Evolutionary conservation across 2,797 vertebrate genomes (phyloP).

Genomic region (Pampus argenteus): DNA sequence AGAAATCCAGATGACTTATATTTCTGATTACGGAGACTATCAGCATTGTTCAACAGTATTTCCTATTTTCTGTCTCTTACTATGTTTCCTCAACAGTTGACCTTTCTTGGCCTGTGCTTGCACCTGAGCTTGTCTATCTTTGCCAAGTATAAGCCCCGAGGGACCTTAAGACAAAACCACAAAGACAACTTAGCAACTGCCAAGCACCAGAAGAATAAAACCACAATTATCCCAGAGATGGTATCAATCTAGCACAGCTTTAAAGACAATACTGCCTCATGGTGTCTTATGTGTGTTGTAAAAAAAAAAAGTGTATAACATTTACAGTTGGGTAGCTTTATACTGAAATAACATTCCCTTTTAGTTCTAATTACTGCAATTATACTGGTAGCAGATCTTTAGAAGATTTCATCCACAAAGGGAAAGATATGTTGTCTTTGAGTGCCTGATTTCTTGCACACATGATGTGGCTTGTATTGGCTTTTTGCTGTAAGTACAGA

Average conservation of each 20-base stretch:
- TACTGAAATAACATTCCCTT: conserved; percentile 53
- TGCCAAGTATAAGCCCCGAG: conserved; percentile 46
- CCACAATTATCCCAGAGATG: conserved; percentile 22
- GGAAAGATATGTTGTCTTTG: conserved; percentile 68
- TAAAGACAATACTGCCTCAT: conserved; percentile 20
- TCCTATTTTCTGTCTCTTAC: conserved; percentile 23
- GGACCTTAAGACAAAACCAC: conserved; percentile 43
- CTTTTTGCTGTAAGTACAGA: conserved; percentile 83
- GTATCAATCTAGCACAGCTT: conserved; percentile 4
- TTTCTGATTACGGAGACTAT: conserved; percentile 71
- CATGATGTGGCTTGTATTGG: conserved; percentile 85
- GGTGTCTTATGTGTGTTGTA: conserved; percentile 31
- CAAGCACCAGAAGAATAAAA: conserved; percentile 32
- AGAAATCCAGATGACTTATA: conserved; percentile 48
- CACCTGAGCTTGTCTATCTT: conserved; percentile 37
- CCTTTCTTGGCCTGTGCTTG: conserved; percentile 68
- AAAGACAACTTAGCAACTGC: conserved; percentile 44
- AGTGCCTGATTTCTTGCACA: conserved; percentile 76
- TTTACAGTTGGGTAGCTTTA: conserved; percentile 42
- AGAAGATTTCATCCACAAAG: conserved; percentile 64
- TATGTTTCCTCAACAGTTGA: conserved; percentile 54
- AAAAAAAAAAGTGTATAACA: conserved; percentile 44
- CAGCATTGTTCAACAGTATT: conserved; percentile 65
- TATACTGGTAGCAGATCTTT: conserved; percentile 66
- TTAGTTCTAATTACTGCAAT: conserved; percentile 62